Conservation (phyloP, 2,888 invertebrate species). For the Amaurobius ferox region DNA sequence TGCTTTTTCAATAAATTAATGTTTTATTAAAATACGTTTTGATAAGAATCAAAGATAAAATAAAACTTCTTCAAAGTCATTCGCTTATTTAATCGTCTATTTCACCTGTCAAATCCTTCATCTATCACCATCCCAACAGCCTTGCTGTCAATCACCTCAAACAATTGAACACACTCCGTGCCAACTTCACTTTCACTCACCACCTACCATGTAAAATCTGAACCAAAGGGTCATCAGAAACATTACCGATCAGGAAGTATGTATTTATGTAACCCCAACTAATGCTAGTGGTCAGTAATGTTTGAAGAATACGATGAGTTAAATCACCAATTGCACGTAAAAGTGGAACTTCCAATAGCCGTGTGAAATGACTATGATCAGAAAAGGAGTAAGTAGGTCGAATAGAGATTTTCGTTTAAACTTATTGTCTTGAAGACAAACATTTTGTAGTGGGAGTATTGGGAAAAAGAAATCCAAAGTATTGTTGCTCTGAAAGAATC, state of each 20-base stretch:
- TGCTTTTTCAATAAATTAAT: too few relatives aligned
- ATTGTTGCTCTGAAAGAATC: slow-evolving; percentile 39
- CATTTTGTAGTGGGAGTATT: slow-evolving; percentile 28
- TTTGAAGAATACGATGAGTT: slow-evolving; percentile 31
- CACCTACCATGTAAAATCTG: neutral
- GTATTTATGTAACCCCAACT: slow-evolving; percentile 9
- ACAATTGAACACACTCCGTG: neutral
- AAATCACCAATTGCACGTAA: slow-evolving; percentile 23
- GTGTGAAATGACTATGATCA: slow-evolving; percentile 50
- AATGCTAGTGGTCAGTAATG: slow-evolving; percentile 18
- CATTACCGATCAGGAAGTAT: slow-evolving; percentile 31
- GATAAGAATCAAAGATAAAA: too few relatives aligned
- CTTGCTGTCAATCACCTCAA: neutral
- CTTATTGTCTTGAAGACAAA: slow-evolving; percentile 26
- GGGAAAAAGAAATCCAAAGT: slow-evolving; percentile 57
- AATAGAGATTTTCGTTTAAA: slow-evolving; percentile 28
- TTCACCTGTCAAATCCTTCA: neutral
- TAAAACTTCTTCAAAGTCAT: too few relatives aligned
- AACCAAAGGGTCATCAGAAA: neutral
- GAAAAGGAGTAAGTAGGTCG: slow-evolving; percentile 37
- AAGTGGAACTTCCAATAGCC: slow-evolving; percentile 49
- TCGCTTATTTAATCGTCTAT: too few relatives aligned
- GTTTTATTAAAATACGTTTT: too few relatives aligned
- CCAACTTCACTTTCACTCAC: neutral
- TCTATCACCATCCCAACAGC: neutral